Conservation (phyloP, 2,888 invertebrate species). For the Asteroscopus sphinx region DNA sequence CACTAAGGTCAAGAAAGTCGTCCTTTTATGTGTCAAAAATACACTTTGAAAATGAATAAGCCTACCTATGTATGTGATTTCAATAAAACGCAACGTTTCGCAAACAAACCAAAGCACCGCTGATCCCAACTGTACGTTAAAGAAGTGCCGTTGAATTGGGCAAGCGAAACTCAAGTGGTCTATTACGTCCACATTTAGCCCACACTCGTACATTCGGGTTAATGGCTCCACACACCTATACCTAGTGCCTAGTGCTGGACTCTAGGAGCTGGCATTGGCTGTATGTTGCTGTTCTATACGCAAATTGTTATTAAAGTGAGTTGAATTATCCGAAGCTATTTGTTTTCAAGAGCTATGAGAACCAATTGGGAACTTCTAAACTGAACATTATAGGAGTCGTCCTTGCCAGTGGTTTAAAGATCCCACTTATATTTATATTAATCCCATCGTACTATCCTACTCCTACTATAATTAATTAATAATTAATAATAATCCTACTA, state of each 20-base stretch:
- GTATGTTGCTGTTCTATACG: conserved; percentile 4
- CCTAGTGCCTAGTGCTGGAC: conserved; percentile 18
- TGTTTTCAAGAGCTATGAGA: no score
- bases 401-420: no score
- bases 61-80: no score
- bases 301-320: conserved; percentile 1
- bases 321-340: neutral
- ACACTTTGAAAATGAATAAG: no score
- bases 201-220: conserved; percentile 83
- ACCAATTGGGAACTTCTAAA: neutral
- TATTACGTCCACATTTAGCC: conserved; percentile 84
- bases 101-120: conserved; percentile 54
- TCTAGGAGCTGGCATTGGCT: conserved; percentile 41
- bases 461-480: no score
- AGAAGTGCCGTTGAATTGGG: conserved; percentile 84
- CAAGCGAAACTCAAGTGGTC: conserved; percentile 88
- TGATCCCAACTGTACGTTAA: conserved; percentile 64
- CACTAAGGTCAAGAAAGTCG: no score
- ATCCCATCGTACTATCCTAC: no score
- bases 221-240: conserved; percentile 73
- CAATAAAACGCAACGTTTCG: neutral
- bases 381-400: no score
- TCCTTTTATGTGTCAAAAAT: no score
- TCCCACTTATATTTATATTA: no score
- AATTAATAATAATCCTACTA: no score